These are phyloP conservation scores for Mohoua ochrocephala DNA, from an alignment of 2,113 vertebrate genomes.

Conservation along the genomic window DNA sequence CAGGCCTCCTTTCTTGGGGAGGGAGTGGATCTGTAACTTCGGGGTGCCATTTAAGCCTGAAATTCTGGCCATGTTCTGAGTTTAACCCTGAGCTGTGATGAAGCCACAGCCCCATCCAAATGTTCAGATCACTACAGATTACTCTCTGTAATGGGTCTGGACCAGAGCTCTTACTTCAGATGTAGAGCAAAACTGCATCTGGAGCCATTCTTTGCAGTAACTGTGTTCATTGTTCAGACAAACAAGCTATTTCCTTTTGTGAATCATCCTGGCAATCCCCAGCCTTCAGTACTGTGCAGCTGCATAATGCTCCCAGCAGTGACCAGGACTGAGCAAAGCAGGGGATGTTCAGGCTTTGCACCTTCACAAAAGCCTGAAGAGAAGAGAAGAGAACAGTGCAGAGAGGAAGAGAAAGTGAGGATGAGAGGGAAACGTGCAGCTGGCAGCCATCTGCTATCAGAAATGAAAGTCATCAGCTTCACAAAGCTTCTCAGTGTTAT, in stretches of 20 bases:
- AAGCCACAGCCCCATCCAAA: background rate
- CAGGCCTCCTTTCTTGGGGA: background rate
- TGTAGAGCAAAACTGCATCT: background rate
- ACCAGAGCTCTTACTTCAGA: background rate
- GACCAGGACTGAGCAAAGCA: background rate
- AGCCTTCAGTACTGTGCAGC: background rate
- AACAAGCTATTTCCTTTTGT: slow-evolving; percentile 27
- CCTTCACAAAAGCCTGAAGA: background rate
- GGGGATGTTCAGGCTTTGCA: background rate
- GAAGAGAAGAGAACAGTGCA: background rate
- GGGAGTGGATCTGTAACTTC: background rate
- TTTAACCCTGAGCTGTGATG: background rate
- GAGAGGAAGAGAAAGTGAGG: background rate
- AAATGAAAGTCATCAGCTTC: background rate
- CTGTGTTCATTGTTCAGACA: background rate
- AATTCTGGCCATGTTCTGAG: background rate
- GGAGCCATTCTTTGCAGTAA: background rate
- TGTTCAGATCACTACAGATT: background rate
- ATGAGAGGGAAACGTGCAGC: background rate
- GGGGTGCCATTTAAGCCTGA: background rate
- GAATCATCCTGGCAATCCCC: background rate
- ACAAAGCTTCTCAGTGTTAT: background rate
- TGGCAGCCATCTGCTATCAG: slow-evolving; percentile 31
- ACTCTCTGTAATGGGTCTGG: background rate
- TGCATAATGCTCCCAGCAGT: background rate